Evolutionary conservation across 2,888 invertebrate species (phyloP).

Genomic region (Oscheius sp.): DNA sequence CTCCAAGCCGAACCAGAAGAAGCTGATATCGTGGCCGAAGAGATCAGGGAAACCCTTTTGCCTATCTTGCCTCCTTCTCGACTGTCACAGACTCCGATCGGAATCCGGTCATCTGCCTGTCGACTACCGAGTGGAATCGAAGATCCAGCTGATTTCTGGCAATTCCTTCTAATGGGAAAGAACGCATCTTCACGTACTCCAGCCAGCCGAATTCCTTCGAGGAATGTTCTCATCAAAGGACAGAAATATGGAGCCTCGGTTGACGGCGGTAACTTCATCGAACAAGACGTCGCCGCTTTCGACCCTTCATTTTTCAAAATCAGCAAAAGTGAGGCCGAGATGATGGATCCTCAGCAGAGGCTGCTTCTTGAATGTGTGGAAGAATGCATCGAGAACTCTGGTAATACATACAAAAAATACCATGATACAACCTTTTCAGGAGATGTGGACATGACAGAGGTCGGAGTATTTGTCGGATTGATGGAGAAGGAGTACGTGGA

Average conservation of each 20-base stretch:
- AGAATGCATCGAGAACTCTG: conserved; percentile 68
- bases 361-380: conserved; percentile 65
- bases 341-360: conserved; percentile 71
- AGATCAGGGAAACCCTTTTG: not conserved
- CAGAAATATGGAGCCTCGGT: conserved; percentile 56
- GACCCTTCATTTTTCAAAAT: conserved; percentile 69
- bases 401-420: not conserved
- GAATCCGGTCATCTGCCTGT: conserved; percentile 55
- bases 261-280: conserved; percentile 68
- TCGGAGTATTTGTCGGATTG: conserved; percentile 67
- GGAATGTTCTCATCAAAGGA: conserved; percentile 61
- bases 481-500: conserved; percentile 71
- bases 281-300: conserved; percentile 52
- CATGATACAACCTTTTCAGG: not conserved
- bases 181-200: conserved; percentile 62
- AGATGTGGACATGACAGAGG: conserved; percentile 40
- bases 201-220: conserved; percentile 57
- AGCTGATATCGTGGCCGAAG: conserved; percentile 5
- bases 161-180: conserved; percentile 57
- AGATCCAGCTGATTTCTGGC: conserved; percentile 62
- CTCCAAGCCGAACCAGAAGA: conserved; percentile 26
- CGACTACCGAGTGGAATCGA: conserved; percentile 64
- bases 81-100: conserved; percentile 13
- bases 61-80: conserved; percentile 13
- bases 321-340: conserved; percentile 64